Base-by-base conservation (phyloP, 2,888 invertebrate genomes). In the Thecophora atra region DNA sequence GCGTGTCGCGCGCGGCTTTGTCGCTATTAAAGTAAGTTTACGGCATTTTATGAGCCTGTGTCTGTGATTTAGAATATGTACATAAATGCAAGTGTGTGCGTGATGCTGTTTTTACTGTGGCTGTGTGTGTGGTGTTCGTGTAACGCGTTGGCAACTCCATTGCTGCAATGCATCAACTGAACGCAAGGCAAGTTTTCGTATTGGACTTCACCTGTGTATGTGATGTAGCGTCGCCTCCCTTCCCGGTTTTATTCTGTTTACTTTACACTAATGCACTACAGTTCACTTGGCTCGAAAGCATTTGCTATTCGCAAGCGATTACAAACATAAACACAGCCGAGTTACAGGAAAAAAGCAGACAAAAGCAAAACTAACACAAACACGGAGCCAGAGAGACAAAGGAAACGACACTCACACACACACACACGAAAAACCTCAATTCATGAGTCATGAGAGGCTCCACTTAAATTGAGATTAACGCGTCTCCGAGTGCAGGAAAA, bases 391-490 rank as follows among this genome's bases (percentile, higher is more conserved):
- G 54, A 28, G 8, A 8, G 30, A 52, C 54, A n/a, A 67, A 28
- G 15, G 21, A 1, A 19, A 17, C 19, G n/a, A 17, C n/a, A 37
- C 17, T 2, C 19, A 44, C 17, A 17, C 19, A 44, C 3, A 63
- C 19, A 37, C 24, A 1, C 26, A n/a, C n/a, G n/a, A 8, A 42
- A 63, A 54, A 54, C 24, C 7, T 6, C 37, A 54, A 63, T 37
- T 51, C 47, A 28, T 58, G 58, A 19, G 62, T 70, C 69, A 24
- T 13, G 69, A 21, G 62, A 47, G 51, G 19, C 62, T 70, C 56
- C 26, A 21, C 67, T 64, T 54, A 72, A 72, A 68, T 72, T 30
- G 67, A 70, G 60, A 73, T 65, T 56, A 72, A 67, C 72, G 62
- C 67, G 58, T 60, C 64, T 19, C 52, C 13, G 37, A 54, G 70